Percentiles rank a stretch among this genome's conserved stretches.
These are phyloP conservation scores for Todus mexicanus DNA, from an alignment of 2,797 vertebrate species.

Conservation along the genomic window DNA sequence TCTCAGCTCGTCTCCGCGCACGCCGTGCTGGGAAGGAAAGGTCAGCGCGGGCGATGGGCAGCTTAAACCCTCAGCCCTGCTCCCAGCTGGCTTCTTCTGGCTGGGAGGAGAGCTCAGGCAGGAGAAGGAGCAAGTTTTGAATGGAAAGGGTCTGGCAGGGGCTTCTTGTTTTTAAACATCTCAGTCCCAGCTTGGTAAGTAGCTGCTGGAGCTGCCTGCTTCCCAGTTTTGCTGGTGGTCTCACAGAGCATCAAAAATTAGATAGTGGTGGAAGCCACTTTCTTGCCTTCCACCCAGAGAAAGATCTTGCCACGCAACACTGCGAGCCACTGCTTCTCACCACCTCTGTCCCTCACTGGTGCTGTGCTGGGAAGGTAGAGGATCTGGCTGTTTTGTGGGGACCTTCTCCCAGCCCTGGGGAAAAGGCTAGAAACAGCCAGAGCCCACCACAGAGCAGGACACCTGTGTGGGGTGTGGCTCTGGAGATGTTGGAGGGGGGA, in stretches of 20 bases:
- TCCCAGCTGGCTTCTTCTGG: background rate
- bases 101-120: background rate
- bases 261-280: background rate
- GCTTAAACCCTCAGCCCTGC: background rate
- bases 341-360: background rate
- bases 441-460: background rate
- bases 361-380: background rate
- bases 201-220: background rate
- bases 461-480: background rate
- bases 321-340: background rate
- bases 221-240: background rate
- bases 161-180: background rate
- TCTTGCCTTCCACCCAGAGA: background rate
- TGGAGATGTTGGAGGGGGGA: background rate
- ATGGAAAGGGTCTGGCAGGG: background rate
- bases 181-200: background rate
- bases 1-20: background rate
- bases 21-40: constrained; percentile 13
- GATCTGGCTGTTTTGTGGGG: background rate
- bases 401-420: background rate
- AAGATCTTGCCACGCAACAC: background rate
- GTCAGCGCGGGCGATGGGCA: background rate
- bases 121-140: background rate
- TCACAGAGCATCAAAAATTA: background rate
- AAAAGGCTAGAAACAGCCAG: background rate